These are phyloP conservation scores for Corythoichthys haematopterus DNA, from an alignment of 2,113 vertebrate species.

Conservation along the genomic window DNA sequence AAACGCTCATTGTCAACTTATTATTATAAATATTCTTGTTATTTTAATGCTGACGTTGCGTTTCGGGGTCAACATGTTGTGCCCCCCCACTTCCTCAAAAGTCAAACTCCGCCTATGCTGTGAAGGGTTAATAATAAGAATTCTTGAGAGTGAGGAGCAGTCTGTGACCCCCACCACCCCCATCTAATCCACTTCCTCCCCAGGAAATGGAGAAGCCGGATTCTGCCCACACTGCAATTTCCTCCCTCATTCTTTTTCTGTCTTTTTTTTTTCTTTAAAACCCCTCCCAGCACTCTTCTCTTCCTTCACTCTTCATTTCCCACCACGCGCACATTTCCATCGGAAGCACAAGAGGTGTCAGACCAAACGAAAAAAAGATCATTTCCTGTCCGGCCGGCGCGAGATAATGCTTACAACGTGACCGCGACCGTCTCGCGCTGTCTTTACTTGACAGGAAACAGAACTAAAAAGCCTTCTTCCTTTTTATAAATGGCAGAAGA, in stretches of 20 bases:
- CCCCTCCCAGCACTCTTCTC: constrained; percentile 10
- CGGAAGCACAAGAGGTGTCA: constrained; percentile 32
- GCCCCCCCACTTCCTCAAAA: no score
- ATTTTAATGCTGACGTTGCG: no score
- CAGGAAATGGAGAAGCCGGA: constrained; percentile 75
- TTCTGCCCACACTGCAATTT: constrained; percentile 77
- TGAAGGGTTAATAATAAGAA: constrained; percentile 45
- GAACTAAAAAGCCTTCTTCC: constrained; percentile 62
- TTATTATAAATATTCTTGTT: no score
- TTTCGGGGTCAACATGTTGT: no score
- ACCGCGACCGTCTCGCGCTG: constrained; percentile 33
- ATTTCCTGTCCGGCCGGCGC: constrained; percentile 8
- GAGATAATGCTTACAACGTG: constrained; percentile 20
- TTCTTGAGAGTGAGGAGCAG: constrained; percentile 64
- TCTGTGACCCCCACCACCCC: constrained; percentile 55
- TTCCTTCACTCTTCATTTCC: constrained; percentile 36
- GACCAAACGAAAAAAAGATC: neutral
- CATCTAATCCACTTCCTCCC: constrained; percentile 74
- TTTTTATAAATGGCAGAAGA: constrained; percentile 64
- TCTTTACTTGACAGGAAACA: constrained; percentile 51
- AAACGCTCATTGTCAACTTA: no score
- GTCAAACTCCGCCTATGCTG: neutral
- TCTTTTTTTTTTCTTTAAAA: constrained; percentile 22
- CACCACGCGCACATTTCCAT: constrained; percentile 42
- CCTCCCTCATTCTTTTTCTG: constrained; percentile 68